Percentiles rank a stretch among this genome's conserved stretches.
phyloP scores from a whole-genome alignment of 2,113 vertebrate species.

The Anarrhichthys ocellatus region DNA sequence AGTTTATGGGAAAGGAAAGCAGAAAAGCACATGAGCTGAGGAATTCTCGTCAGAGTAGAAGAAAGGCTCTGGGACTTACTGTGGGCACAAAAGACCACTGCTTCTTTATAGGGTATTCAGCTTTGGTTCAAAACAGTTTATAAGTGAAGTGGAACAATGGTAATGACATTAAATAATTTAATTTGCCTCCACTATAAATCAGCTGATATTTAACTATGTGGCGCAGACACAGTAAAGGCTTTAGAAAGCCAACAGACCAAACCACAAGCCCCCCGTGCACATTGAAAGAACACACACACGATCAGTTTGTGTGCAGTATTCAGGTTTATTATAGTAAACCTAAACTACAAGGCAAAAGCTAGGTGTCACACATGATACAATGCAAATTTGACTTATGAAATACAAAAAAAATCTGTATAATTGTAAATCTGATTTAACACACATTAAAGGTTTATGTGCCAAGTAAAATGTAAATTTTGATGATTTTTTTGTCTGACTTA shows the following conservation, averaged over 20 bases:
- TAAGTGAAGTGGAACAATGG: constrained; percentile 19
- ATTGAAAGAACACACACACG: neutral
- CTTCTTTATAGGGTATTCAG: constrained; percentile 10
- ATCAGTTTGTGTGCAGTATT: neutral
- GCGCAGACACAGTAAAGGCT: neutral
- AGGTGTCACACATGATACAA: neutral
- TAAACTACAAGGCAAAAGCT: neutral
- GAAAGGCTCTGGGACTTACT: constrained; percentile 39
- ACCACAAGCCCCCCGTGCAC: neutral
- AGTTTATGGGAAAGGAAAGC: constrained; percentile 49
- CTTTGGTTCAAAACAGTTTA: constrained; percentile 12
- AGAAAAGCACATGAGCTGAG: constrained; percentile 53
- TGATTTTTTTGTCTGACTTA: neutral
- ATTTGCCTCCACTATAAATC: constrained; percentile 17
- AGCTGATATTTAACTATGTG: neutral
- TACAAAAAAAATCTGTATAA: neutral
- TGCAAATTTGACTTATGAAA: neutral
- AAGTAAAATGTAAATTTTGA: neutral
- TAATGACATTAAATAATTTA: constrained; percentile 21
- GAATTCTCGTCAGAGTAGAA: constrained; percentile 56
- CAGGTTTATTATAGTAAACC: neutral
- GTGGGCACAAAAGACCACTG: constrained; percentile 20
- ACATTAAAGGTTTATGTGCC: neutral
- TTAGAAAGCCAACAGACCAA: neutral
- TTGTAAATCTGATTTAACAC: neutral